These are phyloP conservation scores for Tetragnatha versicolor DNA, from an alignment of 1,140 invertebrate species.

Conservation along the genomic window DNA sequence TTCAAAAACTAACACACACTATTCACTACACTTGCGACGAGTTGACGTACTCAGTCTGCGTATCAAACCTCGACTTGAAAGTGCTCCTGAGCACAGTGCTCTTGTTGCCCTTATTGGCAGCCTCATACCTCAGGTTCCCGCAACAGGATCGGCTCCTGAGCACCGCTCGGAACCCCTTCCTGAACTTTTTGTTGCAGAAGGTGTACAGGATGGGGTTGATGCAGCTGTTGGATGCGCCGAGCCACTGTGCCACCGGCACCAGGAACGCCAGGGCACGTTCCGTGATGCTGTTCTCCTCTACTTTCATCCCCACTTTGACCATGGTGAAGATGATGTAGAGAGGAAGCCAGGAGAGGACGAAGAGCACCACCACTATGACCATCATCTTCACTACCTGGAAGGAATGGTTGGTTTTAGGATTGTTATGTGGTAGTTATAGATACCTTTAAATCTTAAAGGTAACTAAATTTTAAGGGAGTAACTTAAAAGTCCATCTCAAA, in stretches of 20 bases:
- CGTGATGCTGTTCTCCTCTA: slow-evolving; percentile 66
- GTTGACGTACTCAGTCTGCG: slow-evolving; percentile 54
- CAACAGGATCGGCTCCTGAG: slow-evolving; percentile 84
- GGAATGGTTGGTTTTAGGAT: no score
- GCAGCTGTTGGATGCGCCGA: slow-evolving; percentile 94
- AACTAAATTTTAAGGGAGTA: no score
- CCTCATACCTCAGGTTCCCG: slow-evolving; percentile 61
- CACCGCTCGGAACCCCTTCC: slow-evolving; percentile 89
- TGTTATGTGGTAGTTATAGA: no score
- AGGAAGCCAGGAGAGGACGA: slow-evolving; percentile 68
- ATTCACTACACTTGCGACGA: slow-evolving; percentile 21
- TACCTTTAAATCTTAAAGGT: no score
- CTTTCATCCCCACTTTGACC: slow-evolving; percentile 67
- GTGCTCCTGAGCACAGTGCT: slow-evolving; percentile 46
- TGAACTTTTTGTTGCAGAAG: slow-evolving; percentile 96
- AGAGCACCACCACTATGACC: slow-evolving; percentile 66
- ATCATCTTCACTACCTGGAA: slow-evolving; percentile 67
- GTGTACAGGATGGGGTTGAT: slow-evolving; percentile 98
- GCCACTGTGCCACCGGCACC: slow-evolving; percentile 91
- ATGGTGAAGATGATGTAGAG: slow-evolving; percentile 67
- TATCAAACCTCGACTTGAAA: slow-evolving; percentile 46
- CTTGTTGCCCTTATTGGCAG: slow-evolving; percentile 28
- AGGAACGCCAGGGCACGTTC: slow-evolving; percentile 81
- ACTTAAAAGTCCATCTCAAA: no score
- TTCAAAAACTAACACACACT: neutral